Base-by-base conservation (phyloP, 2,888 invertebrate species). In the Andricus curvator region DNA sequence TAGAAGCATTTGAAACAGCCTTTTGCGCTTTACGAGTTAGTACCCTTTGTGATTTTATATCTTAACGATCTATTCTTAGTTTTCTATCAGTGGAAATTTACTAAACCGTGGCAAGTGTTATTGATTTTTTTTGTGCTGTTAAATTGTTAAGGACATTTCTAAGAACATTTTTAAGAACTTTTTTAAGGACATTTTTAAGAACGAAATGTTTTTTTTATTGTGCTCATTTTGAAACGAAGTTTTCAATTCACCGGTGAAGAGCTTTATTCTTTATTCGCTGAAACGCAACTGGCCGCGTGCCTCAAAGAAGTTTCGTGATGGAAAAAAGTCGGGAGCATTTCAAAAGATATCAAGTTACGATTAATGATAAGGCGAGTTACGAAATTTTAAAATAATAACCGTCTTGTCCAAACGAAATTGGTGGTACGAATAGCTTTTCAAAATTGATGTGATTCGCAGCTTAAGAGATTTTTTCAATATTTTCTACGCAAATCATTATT, bases 11-110 rank as follows among this genome's bases (percentile, higher is more conserved):
- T 65, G 48, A 78, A 79, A 78, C 77, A 84, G 25, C 80, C 80
- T 84, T 82, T 82, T 82, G 64, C 65, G 80, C 77, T 84, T 77
- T 77, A 77, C 80, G 78, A 76, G 68, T 82, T 66, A 66, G 41
- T 81, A 80, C 78, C 78, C 83, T 81, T 81, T 80, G 80, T 82
- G 80, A 81, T 78, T 60, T 86, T 80, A 78, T 67, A 80, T 79
- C 76, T 41, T 81, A 79, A 65, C 78, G 77, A 67, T 83, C 70
- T 74, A 77, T 84, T 82, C 68, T 83, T 81, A 74, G 77, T 80
- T 82, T 48, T 48, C 25, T 48, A 51, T 44, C 51, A 9, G 2
- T 70, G 29, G 33, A 70, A 64, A 29, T 64, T 22, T 64, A 25
- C 22, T 17, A 17, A 64, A 64, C 5, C 17, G 29, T 64, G 29